Base-by-base conservation (phyloP, 2,888 invertebrate genomes). In the Tachystola acroxantha region DNA sequence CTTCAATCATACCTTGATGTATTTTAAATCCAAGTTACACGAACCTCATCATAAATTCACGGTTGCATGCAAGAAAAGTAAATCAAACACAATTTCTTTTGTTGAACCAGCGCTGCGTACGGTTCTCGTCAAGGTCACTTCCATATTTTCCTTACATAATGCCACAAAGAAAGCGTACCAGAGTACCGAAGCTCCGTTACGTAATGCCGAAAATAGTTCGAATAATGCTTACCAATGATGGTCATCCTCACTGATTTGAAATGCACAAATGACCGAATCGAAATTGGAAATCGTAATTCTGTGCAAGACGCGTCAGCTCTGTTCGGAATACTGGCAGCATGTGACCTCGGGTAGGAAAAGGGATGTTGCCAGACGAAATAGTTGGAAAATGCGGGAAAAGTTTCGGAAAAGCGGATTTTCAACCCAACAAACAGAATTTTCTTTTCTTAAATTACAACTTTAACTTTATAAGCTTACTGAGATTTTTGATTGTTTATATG, bases 301-400 rank as follows among this genome's bases (percentile, higher is more conserved):
- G 45, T 40, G 46, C 45, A 32, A 43, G 48, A 52, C 69, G 70
- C 82, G 79, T 70, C 72, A 61, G 64, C 50, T 41, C 65, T 34
- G 58, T 40, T 45, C 65, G 65, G 56, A 48, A 50, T 61, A 51
- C 67, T 65, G 61, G 56, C 59, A 57, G 67, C 71, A 67, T 78
- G 69, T 85, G 81, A 81, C 82, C 82, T 84, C 82, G 76, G 22
- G 10, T 9, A 25, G 25, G 66, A 58, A 43, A 57, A 58, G 56
- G 16, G n/a, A n/a, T n/a, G n/a, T 20, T 20, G 7, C 7, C 20
- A 20, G 20, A 20, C 20, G 20, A 20, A 20, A 7, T 6, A 7
- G 20, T 20, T 20, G 29, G 5, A 4, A 6, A 4, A 4, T 20
- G 20, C 20, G 34, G 31, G 7, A 26, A 10, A n/a, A n/a, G n/a